Evolutionary conservation across 2,113 vertebrate genomes (phyloP), one percentile per base, ranked within the genome.

Genomic region (Candoia aspera): DNA sequence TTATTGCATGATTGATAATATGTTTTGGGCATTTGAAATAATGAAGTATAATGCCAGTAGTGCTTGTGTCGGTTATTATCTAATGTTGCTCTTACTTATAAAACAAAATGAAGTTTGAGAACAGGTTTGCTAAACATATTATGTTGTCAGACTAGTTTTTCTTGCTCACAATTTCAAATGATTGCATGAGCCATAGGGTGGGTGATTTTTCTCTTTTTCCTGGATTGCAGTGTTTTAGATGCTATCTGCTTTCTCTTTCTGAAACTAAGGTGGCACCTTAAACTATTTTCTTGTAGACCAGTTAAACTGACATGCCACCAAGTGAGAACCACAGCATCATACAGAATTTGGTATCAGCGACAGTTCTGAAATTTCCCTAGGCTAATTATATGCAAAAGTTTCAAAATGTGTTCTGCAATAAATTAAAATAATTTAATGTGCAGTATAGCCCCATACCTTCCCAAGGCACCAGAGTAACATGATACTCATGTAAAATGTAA

Each of bases 121-220:
- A 37, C n/a, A 62, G 5, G 29, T 89, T 12, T 73, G 19, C 11
- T 68, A 42, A 87, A 24, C 29, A 33, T 64, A 73, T 26, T 87
- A 62, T 87, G 91, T 37, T 24, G 42, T 86, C 83, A 79, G 92
- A 94, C 94, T 92, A 59, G 90, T 90, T 95, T 95, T 96, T 94
- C 95, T 79, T 87, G 60, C 60, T 59, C 55, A 83, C 53, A 46
- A 5, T 83, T 92, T 84, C 17, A 59, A 10, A n/a, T 5, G 29
- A 46, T 37, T 42, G 10, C 23, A 68, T 54, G 57, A 17, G n/a
- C 49, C n/a, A 91, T 11, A 24, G 0, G 55, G 42, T 64, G 11
- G 3, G 53, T 24, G 6, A 19, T 49, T 19, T 90, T 37, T n/a
- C 55, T 62, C 21, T 89, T 46, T 83, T 84, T n/a, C 79, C 46